These are phyloP conservation scores for Garra rufa DNA, from an alignment of 2,113 vertebrate genomes.

Conservation along the genomic window DNA sequence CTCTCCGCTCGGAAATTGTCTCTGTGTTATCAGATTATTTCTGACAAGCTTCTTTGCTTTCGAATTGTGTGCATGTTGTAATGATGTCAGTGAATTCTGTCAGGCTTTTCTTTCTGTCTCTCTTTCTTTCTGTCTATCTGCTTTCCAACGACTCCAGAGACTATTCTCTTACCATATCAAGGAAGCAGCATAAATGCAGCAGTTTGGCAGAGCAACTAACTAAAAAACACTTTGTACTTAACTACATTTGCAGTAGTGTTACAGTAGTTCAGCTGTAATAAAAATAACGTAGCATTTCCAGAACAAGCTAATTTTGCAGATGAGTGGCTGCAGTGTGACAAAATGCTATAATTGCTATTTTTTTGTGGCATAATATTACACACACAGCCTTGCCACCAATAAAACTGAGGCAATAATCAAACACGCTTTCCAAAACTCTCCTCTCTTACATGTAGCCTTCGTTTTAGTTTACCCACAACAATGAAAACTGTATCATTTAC, in stretches of 20 bases:
- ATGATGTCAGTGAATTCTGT: constrained; percentile 6
- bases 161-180: background rate
- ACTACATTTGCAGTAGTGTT: background rate
- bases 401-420: background rate
- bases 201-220: background rate
- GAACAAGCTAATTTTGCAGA: background rate
- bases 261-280: background rate
- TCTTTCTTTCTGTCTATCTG: background rate
- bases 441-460: background rate
- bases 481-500: background rate
- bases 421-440: background rate
- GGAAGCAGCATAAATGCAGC: background rate
- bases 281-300: background rate
- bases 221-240: background rate
- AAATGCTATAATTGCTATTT: background rate
- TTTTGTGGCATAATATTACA: background rate
- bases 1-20: background rate
- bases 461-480: background rate
- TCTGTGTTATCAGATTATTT: background rate
- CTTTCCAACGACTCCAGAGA: background rate
- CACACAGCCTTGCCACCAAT: background rate
- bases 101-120: background rate
- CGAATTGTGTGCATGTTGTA: background rate
- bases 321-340: background rate
- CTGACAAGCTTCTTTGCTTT: background rate